Percentiles rank a stretch among this genome's conserved stretches.
Conservation (phyloP, 2,888 invertebrate genomes). For the Drosophila prostipennis region DNA sequence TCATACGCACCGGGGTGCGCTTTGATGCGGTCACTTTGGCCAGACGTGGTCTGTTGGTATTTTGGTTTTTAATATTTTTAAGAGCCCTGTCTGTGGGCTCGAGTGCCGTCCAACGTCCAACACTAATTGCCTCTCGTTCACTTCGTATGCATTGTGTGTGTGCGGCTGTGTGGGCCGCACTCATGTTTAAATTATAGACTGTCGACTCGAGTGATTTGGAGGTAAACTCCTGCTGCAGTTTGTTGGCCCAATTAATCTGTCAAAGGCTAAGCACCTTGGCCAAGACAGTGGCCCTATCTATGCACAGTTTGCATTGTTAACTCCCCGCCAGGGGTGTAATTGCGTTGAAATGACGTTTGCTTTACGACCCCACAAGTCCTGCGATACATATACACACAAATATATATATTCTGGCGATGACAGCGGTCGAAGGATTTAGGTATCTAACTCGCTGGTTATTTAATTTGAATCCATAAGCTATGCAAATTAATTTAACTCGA, state of each 20-base stretch:
- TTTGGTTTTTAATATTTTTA: constrained; percentile 57
- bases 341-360: constrained; percentile 44
- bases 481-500: constrained; percentile 49
- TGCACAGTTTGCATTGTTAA: constrained; percentile 66
- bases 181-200: constrained; percentile 57
- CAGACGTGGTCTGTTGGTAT: constrained; percentile 32
- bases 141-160: background rate
- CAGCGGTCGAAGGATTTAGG: constrained; percentile 12
- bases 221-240: constrained; percentile 48
- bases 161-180: constrained; percentile 8
- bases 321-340: constrained; percentile 34
- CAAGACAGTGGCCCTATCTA: constrained; percentile 33
- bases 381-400: background rate
- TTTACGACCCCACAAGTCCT: constrained; percentile 31
- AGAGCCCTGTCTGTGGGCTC: constrained; percentile 43
- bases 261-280: constrained; percentile 23
- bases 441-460: constrained; percentile 21
- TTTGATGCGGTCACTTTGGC: constrained; percentile 67
- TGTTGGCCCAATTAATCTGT: constrained; percentile 67
- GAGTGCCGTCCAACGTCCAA: constrained; percentile 34
- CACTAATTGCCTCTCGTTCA: constrained; percentile 47
- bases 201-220: constrained; percentile 50
- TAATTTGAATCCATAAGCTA: constrained; percentile 39
- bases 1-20: constrained; percentile 63
- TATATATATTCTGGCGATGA: background rate